phyloP scores from a whole-genome alignment of 2,113 vertebrate genomes.

The Fukomys damarensis region DNA sequence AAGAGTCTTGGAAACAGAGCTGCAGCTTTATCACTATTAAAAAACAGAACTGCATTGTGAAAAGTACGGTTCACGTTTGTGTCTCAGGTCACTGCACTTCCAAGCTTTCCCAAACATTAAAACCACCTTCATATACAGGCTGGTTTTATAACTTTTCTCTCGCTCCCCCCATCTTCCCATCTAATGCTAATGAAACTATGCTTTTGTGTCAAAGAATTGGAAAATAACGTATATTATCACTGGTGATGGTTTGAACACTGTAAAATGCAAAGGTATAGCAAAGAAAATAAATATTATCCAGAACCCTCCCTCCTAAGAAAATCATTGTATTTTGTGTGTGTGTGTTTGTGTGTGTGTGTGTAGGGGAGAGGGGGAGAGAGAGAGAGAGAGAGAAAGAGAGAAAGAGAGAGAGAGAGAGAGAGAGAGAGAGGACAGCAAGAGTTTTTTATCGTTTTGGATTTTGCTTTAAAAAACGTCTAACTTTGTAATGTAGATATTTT shows the following conservation, averaged over 20 bases:
- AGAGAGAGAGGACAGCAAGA: background rate
- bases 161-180: background rate
- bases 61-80: no score
- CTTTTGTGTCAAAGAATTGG: background rate
- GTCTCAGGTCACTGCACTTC: background rate
- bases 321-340: background rate
- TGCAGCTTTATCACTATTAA: background rate
- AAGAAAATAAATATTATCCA: background rate
- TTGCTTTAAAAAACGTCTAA: background rate
- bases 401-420: no score
- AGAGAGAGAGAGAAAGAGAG: background rate
- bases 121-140: background rate
- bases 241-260: background rate
- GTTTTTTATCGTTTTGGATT: background rate
- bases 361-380: no score
- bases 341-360: background rate
- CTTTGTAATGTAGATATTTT: background rate
- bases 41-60: background rate
- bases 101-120: background rate
- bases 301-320: background rate
- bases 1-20: background rate
- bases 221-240: background rate
- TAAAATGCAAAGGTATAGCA: background rate
- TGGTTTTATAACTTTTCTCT: background rate
- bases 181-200: background rate